A percentile compares a stretch with the other conserved stretches of the same genome.
Evolutionary conservation across 2,888 invertebrate genomes (phyloP).

Genomic region (Sialis fuliginosa): DNA sequence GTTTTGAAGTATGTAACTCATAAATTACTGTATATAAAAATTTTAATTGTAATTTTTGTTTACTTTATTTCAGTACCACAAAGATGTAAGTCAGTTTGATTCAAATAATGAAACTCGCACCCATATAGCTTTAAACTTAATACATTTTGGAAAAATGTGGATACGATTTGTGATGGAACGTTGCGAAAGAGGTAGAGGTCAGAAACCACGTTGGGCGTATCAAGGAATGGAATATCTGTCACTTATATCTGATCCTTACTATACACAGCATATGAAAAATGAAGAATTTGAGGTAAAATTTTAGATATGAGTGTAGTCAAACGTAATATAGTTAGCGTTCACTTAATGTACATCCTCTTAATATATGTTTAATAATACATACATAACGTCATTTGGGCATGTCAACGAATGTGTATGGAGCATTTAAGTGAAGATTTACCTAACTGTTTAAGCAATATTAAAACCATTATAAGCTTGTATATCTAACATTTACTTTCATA

Average conservation of each 20-base stretch:
- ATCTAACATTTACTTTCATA: neutral
- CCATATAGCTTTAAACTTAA: constrained; percentile 38
- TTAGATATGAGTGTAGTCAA: neutral
- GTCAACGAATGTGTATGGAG: no score
- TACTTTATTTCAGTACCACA: constrained; percentile 35
- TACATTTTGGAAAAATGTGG: constrained; percentile 65
- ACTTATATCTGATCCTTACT: constrained; percentile 67
- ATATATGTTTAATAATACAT: no score
- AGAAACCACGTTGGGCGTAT: constrained; percentile 73
- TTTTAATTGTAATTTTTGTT: constrained; percentile 3
- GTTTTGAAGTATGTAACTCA: constrained; percentile 50
- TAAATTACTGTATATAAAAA: neutral
- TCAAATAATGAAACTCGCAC: constrained; percentile 22
- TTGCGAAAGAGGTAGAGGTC: constrained; percentile 67
- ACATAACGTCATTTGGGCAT: no score
- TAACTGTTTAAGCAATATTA: no score
- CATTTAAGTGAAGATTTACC: no score
- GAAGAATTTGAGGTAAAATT: constrained; percentile 51
- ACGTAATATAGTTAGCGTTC: neutral
- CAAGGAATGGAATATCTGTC: constrained; percentile 79
- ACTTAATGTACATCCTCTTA: no score
- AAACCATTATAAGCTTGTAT: neutral
- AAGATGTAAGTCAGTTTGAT: constrained; percentile 50
- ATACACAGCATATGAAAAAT: constrained; percentile 58
- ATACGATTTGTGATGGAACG: constrained; percentile 73